Evolutionary conservation across 1,140 invertebrate species (phyloP), one percentile per base, ranked within the genome.

Genomic region (Ostrea edulis): DNA sequence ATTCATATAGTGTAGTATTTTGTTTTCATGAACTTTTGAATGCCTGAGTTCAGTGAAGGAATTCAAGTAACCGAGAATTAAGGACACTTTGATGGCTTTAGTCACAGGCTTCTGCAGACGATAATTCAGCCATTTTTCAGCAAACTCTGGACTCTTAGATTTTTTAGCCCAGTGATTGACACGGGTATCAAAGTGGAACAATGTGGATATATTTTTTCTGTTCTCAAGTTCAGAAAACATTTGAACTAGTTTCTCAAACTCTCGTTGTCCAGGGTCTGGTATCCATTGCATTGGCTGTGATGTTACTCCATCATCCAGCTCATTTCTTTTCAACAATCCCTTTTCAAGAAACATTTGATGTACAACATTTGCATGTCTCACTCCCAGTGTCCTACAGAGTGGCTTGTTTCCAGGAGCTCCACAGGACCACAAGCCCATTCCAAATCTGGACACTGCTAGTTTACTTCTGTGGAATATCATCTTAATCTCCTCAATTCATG

Each of bases 61-160:
- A 35, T 77, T 77, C 14, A 77, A 29, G 68, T 77, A 77, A 77
- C 29, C 68, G 8, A 77, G 68, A 77, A 77, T 35, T 35, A 77
- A 77, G 68, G 68, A 77, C 29, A 77, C 25, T 77, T 29, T 77
- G 9, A 77, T 12, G 8, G 25, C 25, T 77, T 35, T 77, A 29
- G 22, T 29, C 22, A 25, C 14, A 14, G 25, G 14, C 29, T 77
- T 77, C 14, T 77, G 68, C 25, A 77, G 29, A 5, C 68, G 68
- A 77, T 29, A 29, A 5, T 35, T 77, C 68, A 77, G 11, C 68
- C 68, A 77, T 77, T 35, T 77, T 35, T 77, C 68, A 14, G 68
- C 68, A 77, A 77, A 29, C 14, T 77, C 68, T 29, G 68, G 68
- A 77, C 25, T 22, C 14, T 35, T 77, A 1, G 68, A 29, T 14